Base-by-base conservation (phyloP, 2,113 vertebrate species). In the Hippocampus abdominalis region DNA sequence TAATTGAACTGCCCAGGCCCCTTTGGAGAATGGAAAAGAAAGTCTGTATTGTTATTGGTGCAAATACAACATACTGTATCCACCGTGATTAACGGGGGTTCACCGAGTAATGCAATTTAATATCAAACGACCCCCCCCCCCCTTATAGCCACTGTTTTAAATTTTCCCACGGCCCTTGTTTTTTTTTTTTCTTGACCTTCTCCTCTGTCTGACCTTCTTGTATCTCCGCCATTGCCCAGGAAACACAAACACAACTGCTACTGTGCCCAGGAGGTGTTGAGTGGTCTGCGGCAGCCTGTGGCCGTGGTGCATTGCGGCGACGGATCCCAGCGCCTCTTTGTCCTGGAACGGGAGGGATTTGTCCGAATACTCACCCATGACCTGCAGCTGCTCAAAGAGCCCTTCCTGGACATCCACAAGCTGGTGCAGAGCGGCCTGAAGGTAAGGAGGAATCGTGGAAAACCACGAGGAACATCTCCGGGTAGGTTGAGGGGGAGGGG, bases 201-300 rank as follows among this genome's bases (percentile, higher is more conserved):
- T 73, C 61, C 69, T 61, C 60, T 77, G 67, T 75, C 70, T 86
- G 69, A 87, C 80, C 80, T 84, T 46, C 83, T 84, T 84, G 73
- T 87, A 66, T 82, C 80, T 70, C 77, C 77, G 56, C 49, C 68
- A 82, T 90, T 85, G 78, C 92, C 90, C 92, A 99, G 96, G 92
- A 98, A 98, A 89, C 95, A 97, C 92, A 99, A 98, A 89, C 96
- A 98, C 93, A 98, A 94, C 91, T 98, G 97, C 94, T 97, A 96
- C 94, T 99, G 98, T 76, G 88, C 94, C 81, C 95, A 97, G 86
- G 96, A 98, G 89, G 91, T 98, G 82, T 91, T 96, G 84, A 95
- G 93, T 72, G 95, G 95, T 72, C 90, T 99, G 42, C 91, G 94
- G 70, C 96, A 96, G 90, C 96, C 97, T 11, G 91, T 96, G 53